Percentiles rank a stretch among this genome's conserved stretches.
These are phyloP conservation scores for Cristatella mucedo DNA, from an alignment of 2,888 invertebrate species.

Conservation along the genomic window DNA sequence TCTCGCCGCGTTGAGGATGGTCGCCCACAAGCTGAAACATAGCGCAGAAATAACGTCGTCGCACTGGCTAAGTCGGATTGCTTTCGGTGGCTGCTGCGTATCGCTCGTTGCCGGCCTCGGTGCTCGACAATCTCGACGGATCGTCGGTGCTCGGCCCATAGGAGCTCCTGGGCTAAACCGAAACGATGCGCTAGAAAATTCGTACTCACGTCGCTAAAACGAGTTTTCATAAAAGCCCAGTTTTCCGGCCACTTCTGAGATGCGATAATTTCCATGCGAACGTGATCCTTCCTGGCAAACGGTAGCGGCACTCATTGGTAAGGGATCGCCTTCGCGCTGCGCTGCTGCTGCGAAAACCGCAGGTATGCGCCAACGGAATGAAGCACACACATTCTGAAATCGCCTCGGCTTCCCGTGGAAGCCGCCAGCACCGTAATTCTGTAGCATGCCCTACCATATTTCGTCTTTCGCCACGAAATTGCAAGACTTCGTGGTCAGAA, in stretches of 20 bases:
- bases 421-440: neutral
- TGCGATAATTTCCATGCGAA: constrained; percentile 22
- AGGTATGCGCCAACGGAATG: neutral
- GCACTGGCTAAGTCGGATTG: too few relatives aligned
- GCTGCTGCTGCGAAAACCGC: neutral
- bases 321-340: neutral
- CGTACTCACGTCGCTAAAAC: constrained; percentile 28
- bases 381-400: neutral
- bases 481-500: constrained; percentile 22
- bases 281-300: constrained; percentile 30
- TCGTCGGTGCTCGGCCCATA: too few relatives aligned
- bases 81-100: too few relatives aligned
- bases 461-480: constrained; percentile 32
- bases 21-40: constrained; percentile 28
- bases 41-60: neutral
- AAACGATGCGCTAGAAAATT: constrained; percentile 14
- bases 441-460: constrained; percentile 22
- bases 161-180: too few relatives aligned
- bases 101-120: too few relatives aligned
- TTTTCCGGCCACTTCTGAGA: constrained; percentile 27
- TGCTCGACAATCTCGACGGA: too few relatives aligned
- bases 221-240: constrained; percentile 29
- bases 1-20: constrained; percentile 16
- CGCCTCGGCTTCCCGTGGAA: neutral
- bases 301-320: neutral